A percentile compares a stretch with the other conserved stretches of the same genome.
Evolutionary conservation across 1,140 invertebrate species (phyloP).

Genomic region (Oreohelix idahoensis): DNA sequence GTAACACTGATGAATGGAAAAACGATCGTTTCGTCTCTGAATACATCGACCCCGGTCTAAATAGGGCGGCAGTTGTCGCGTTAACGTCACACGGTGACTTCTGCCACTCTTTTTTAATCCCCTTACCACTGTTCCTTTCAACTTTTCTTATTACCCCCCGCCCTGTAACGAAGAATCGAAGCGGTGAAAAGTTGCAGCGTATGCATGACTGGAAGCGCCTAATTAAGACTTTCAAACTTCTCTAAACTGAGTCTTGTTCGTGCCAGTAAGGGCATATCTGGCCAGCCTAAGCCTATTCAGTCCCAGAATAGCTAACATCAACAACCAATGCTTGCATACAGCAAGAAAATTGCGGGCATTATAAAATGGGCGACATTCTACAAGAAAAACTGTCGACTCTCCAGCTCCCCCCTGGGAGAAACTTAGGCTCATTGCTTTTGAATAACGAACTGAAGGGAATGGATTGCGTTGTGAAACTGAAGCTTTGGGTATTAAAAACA

Average conservation of each 20-base stretch:
- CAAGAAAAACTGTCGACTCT: no score
- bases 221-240: background rate
- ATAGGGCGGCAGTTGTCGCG: background rate
- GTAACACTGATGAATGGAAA: slow-evolving; percentile 15
- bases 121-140: background rate
- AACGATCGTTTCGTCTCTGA: slow-evolving; percentile 28
- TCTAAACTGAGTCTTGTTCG: background rate
- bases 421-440: no score
- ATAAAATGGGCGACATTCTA: no score
- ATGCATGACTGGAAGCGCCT: slow-evolving; percentile 6
- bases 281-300: background rate
- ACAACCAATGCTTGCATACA: slow-evolving; percentile 11
- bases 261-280: background rate
- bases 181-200: background rate
- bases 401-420: no score
- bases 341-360: no score
- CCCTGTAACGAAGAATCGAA: background rate
- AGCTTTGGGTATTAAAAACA: no score
- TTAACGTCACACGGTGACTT: background rate
- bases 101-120: background rate
- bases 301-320: background rate
- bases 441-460: no score
- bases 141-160: background rate
- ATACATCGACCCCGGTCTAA: background rate
- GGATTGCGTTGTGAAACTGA: no score